Conservation (phyloP, 2,113 vertebrate species). For the Gallinago jamesoni region DNA sequence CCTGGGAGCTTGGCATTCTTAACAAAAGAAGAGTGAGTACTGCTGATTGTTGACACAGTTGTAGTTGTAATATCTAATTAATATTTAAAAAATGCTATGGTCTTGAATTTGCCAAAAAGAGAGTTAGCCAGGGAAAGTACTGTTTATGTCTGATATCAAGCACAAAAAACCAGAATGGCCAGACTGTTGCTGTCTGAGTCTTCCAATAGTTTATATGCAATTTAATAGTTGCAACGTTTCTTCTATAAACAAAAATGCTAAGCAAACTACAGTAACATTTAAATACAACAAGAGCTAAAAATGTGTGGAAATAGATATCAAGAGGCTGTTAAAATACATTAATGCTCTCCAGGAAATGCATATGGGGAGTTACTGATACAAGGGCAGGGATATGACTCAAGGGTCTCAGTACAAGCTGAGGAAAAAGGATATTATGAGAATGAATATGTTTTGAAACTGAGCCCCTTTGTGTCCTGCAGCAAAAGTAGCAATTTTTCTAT, state of each 20-base stretch:
- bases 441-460: background rate
- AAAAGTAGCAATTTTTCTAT: background rate
- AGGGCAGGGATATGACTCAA: background rate
- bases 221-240: background rate
- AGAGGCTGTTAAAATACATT: background rate
- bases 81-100: background rate
- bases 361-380: background rate
- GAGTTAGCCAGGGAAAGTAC: background rate
- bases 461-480: background rate
- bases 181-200: background rate
- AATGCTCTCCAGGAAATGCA: background rate
- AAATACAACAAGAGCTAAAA: background rate
- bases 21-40: background rate
- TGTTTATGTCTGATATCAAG: background rate
- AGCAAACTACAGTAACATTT: background rate
- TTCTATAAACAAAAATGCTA: background rate
- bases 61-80: slow-evolving; percentile 1
- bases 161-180: background rate
- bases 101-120: background rate
- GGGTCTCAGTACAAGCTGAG: background rate
- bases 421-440: background rate
- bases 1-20: background rate
- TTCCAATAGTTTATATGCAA: background rate
- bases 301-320: background rate
- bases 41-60: background rate